phyloP scores from a whole-genome alignment of 2,797 vertebrate species.

The Girardinus metallicus region DNA sequence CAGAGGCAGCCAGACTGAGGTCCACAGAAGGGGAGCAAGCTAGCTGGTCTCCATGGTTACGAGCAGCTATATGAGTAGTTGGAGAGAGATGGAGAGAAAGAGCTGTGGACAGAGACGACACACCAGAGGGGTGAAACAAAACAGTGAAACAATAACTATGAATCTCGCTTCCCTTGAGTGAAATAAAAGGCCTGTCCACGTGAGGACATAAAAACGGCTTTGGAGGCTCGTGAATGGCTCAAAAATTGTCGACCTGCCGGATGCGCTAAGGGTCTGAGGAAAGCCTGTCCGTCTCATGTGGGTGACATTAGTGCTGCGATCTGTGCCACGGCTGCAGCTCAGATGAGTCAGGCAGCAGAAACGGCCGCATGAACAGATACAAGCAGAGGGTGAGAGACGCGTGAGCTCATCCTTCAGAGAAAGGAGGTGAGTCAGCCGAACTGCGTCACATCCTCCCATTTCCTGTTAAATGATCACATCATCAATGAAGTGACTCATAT shows the following conservation, averaged over 20 bases:
- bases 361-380: conserved; percentile 14
- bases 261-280: neutral
- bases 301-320: neutral
- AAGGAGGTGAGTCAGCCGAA: conserved; percentile 44
- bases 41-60: conserved; percentile 76
- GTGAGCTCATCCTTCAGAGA: conserved; percentile 69
- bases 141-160: conserved; percentile 15
- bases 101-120: conserved; percentile 47
- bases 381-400: conserved; percentile 18
- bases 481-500: conserved; percentile 23
- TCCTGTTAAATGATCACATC: conserved; percentile 23
- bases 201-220: neutral
- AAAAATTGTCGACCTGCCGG: neutral
- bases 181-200: neutral
- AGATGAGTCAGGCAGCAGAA: conserved; percentile 6
- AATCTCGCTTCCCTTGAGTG: neutral
- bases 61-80: conserved; percentile 57
- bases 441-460: conserved; percentile 49
- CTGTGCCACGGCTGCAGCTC: neutral
- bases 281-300: neutral
- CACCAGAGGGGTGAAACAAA: neutral
- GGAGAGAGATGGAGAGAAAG: conserved; percentile 34
- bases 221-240: neutral
- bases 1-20: conserved; percentile 9
- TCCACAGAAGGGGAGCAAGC: conserved; percentile 51